Evolutionary conservation across 2,888 invertebrate species (phyloP).

Genomic region (Hermaeophaga mercurialis): DNA sequence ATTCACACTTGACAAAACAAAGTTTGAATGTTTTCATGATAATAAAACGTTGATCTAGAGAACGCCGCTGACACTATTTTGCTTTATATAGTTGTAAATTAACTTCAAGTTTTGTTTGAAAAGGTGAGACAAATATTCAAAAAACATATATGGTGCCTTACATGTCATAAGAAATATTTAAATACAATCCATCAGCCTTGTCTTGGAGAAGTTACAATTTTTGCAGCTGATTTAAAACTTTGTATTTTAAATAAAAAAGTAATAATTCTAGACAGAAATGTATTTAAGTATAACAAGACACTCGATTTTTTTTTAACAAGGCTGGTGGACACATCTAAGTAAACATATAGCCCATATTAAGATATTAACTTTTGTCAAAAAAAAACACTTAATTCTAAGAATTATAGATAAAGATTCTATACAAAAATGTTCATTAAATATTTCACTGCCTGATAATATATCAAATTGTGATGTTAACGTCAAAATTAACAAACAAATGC

Average conservation of each 20-base stretch:
- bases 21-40: too few species aligned
- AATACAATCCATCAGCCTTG: constrained; percentile 53
- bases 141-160: constrained; percentile 26
- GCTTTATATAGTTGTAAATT: too few species aligned
- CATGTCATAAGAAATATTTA: constrained; percentile 44
- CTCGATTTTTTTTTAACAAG: too few species aligned
- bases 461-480: constrained; percentile 50
- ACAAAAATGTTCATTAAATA: constrained; percentile 42
- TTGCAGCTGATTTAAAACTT: too few species aligned
- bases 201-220: too few species aligned
- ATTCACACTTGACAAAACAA: too few species aligned
- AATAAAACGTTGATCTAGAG: too few species aligned
- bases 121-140: constrained; percentile 1
- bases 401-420: constrained; percentile 47
- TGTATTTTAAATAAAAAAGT: too few species aligned
- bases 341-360: constrained; percentile 34
- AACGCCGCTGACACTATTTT: too few species aligned
- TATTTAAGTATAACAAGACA: too few species aligned
- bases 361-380: constrained; percentile 53
- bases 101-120: too few species aligned
- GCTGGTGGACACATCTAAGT: constrained; percentile 33
- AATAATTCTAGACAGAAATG: too few species aligned
- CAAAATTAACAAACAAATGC: constrained; percentile 43
- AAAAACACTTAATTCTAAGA: constrained; percentile 43
- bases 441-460: constrained; percentile 37